Conservation (phyloP, 2,888 invertebrate genomes). For the Escarpia spicata region DNA sequence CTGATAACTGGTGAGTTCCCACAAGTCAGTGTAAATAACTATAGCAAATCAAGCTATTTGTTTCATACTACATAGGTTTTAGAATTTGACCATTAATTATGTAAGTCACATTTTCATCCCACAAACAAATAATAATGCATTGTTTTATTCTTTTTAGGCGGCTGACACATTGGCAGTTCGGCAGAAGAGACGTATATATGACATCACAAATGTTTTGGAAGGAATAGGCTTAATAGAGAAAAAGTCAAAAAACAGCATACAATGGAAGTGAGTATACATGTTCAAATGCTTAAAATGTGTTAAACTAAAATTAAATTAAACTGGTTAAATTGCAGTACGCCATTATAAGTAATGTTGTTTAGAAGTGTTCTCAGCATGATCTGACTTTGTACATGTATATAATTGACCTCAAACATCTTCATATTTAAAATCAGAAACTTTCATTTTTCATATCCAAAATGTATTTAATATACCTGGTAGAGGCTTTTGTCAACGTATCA, state of each 20-base stretch:
- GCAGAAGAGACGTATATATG: constrained; percentile 92
- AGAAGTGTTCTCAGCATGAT: no score
- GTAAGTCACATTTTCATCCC: background rate
- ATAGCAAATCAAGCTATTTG: background rate
- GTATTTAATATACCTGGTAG: no score
- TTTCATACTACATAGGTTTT: background rate
- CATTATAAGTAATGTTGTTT: no score
- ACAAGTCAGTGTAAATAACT: no score
- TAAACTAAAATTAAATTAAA: background rate
- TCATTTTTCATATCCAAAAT: no score
- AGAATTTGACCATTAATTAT: background rate
- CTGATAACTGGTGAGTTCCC: no score
- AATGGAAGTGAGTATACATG: constrained; percentile 80
- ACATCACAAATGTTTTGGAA: constrained; percentile 95
- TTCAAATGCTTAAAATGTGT: background rate
- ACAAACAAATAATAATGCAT: background rate
- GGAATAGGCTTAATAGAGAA: constrained; percentile 95
- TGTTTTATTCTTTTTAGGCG: constrained; percentile 67
- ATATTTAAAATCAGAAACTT: no score
- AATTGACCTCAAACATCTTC: no score
- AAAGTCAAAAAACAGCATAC: constrained; percentile 96
- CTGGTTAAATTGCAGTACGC: no score
- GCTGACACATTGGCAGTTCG: constrained; percentile 87
- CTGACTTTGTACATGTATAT: no score
- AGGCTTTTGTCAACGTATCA: no score